phyloP scores from a whole-genome alignment of 2,113 vertebrate species.

The Protomyctophum bolini region DNA sequence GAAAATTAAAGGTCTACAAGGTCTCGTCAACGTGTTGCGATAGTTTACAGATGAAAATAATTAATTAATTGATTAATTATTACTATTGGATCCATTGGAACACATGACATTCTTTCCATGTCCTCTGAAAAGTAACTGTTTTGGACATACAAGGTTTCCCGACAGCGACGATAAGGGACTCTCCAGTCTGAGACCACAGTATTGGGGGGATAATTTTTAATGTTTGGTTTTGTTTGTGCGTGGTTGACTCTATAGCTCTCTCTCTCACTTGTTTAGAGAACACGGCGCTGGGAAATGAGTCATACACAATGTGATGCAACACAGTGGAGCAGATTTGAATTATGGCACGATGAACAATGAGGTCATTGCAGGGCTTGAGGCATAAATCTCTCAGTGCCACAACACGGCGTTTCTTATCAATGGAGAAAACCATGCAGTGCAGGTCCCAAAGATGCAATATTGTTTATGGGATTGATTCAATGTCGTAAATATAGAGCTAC shows the following conservation, averaged over 20 bases:
- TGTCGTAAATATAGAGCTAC: slow-evolving; percentile 26
- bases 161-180: neutral
- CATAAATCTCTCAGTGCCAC: slow-evolving; percentile 59
- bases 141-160: no score
- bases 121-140: no score
- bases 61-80: no score
- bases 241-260: slow-evolving; percentile 24
- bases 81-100: no score
- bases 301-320: slow-evolving; percentile 73
- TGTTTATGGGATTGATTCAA: slow-evolving; percentile 47
- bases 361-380: slow-evolving; percentile 71
- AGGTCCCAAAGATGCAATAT: slow-evolving; percentile 43
- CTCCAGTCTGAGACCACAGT: slow-evolving; percentile 39
- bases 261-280: slow-evolving; percentile 55
- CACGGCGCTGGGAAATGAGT: slow-evolving; percentile 64
- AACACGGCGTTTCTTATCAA: slow-evolving; percentile 67
- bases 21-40: no score
- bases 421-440: slow-evolving; percentile 53
- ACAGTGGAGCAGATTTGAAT: slow-evolving; percentile 73
- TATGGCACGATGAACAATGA: slow-evolving; percentile 77
- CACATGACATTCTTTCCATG: no score
- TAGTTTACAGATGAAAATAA: no score
- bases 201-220: slow-evolving; percentile 51
- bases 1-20: no score
- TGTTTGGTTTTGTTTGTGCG: slow-evolving; percentile 35